A percentile compares a stretch with the other conserved stretches of the same genome.
phyloP scores from a whole-genome alignment of 2,888 invertebrate genomes.

The Dendrolimus houi region DNA sequence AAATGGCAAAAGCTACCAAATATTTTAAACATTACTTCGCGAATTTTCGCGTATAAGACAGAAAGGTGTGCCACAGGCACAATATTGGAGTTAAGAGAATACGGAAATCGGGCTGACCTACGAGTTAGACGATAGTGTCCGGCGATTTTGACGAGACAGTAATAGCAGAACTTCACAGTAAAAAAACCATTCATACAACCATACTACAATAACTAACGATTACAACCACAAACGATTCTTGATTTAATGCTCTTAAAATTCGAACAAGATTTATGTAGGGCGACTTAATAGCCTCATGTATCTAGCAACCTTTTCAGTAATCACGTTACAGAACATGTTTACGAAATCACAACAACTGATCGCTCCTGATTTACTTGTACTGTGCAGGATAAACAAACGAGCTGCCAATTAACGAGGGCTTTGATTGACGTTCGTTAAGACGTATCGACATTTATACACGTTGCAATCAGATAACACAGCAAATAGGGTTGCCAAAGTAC shows the following conservation, averaged over 20 bases:
- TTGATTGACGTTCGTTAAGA: conserved; percentile 23
- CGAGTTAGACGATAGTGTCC: no score
- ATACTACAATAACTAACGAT: no score
- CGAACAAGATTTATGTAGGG: not conserved
- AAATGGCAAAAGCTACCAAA: no score
- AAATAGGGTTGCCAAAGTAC: not conserved
- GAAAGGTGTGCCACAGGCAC: no score
- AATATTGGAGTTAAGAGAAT: no score
- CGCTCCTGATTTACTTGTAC: not conserved
- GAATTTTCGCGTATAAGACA: no score
- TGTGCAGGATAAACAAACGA: conserved; percentile 11
- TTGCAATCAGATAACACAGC: conserved; percentile 10
- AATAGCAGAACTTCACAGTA: no score
- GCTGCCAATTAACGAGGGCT: conserved; percentile 22
- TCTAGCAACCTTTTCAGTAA: not conserved
- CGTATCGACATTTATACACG: conserved; percentile 6
- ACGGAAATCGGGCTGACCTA: no score
- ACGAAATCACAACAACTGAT: not conserved
- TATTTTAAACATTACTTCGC: no score
- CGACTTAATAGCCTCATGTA: not conserved
- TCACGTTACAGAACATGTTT: not conserved
- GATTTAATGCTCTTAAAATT: not conserved
- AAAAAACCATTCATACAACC: no score
- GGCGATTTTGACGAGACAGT: no score
- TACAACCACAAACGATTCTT: not conserved